phyloP scores from a whole-genome alignment of 2,113 vertebrate species.

The Proteles cristata region DNA sequence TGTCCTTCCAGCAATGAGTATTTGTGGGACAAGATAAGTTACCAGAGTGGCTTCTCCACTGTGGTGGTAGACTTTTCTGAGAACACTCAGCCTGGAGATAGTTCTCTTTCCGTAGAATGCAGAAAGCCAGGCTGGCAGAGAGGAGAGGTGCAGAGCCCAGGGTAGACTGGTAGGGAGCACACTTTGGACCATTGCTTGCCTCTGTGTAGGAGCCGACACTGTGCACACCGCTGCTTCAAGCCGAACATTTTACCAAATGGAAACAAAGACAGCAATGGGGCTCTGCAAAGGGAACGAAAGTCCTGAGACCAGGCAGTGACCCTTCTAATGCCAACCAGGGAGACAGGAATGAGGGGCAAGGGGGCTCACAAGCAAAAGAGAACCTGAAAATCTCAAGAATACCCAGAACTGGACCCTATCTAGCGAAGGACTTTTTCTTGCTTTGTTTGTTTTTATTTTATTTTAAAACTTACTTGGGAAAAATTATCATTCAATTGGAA shows the following conservation, averaged over 20 bases:
- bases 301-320: background rate
- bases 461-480: conserved; percentile 1
- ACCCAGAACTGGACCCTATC: background rate
- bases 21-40: background rate
- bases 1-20: background rate
- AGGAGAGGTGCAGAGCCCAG: background rate
- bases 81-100: background rate
- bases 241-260: background rate
- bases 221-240: background rate
- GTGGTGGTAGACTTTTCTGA: background rate
- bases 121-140: background rate
- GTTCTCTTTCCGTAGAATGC: background rate
- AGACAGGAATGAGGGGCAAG: background rate
- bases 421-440: background rate
- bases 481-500: background rate
- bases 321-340: background rate
- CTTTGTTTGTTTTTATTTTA: conserved; percentile 5
- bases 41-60: background rate
- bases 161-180: background rate
- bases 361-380: background rate
- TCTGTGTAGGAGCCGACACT: background rate
- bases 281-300: background rate
- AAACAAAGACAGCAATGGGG: background rate
- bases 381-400: background rate
- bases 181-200: background rate